Evolutionary conservation across 1,140 invertebrate species (phyloP).

Genomic region (Rhopalosiphum maidis): DNA sequence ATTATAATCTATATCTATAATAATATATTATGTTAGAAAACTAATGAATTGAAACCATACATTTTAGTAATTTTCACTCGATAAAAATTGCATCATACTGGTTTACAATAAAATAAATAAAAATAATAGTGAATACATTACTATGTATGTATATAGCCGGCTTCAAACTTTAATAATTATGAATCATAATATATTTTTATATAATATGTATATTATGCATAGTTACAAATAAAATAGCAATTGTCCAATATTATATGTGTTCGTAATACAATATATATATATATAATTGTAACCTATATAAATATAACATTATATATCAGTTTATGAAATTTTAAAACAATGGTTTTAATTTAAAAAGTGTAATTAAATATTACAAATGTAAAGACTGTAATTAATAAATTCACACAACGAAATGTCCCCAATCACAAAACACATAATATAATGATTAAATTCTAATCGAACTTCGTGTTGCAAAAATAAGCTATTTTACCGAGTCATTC

Average conservation of each 20-base stretch:
- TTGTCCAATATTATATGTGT: neutral
- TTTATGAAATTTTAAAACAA: neutral
- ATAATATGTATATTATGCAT: neutral
- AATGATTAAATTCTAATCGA: neutral
- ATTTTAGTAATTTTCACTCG: neutral
- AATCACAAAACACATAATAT: no score
- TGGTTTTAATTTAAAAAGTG: neutral
- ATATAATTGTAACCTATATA: no score
- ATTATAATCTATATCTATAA: neutral
- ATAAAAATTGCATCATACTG: conserved; percentile 7
- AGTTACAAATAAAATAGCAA: neutral
- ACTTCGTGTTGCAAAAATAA: neutral
- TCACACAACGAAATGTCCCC: neutral
- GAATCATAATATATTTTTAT: neutral
- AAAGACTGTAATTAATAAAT: neutral
- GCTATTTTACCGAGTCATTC: neutral
- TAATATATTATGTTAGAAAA: neutral
- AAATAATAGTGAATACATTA: no score
- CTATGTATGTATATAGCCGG: no score
- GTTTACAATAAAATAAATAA: neutral
- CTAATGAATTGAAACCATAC: neutral
- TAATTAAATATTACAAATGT: neutral
- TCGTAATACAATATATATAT: neutral
- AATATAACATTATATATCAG: neutral
- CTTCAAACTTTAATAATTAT: neutral